Evolutionary conservation across 2,113 vertebrate genomes (phyloP).

Genomic region (Heterotilapia buettikoferi): DNA sequence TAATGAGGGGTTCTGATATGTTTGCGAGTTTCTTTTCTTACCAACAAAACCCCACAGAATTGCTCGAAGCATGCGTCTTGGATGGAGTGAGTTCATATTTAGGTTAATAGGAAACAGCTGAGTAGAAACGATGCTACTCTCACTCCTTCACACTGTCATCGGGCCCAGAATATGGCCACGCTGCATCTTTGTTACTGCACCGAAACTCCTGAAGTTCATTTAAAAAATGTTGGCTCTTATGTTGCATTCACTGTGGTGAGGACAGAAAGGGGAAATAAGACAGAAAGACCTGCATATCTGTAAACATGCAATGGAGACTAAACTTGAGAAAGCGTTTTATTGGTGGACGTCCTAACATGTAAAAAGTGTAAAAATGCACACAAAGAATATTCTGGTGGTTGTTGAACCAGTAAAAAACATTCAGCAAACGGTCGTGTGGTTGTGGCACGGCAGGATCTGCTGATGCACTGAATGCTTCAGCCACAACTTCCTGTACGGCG

Average conservation of each 20-base stretch:
- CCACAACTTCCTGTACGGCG: neutral
- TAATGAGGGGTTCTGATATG: conserved; percentile 55
- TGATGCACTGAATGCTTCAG: neutral
- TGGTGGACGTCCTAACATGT: neutral
- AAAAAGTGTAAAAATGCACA: neutral
- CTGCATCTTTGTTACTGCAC: neutral
- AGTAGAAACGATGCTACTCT: conserved; percentile 22
- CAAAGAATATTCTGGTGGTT: neutral
- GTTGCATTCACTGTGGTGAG: neutral
- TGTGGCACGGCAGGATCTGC: neutral
- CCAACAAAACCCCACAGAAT: conserved; percentile 27
- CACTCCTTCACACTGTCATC: neutral
- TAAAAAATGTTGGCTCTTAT: neutral
- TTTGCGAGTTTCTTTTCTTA: conserved; percentile 17
- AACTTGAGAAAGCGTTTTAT: conserved; percentile 28
- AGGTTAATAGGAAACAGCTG: conserved; percentile 39
- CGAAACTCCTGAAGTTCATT: neutral
- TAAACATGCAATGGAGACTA: neutral
- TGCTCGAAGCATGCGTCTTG: neutral
- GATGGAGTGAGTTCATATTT: conserved; percentile 40
- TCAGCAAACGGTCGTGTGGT: neutral
- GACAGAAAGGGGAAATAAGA: neutral
- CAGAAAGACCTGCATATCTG: neutral
- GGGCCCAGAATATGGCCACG: neutral
- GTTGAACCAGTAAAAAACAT: neutral